Evolutionary conservation across 2,888 invertebrate genomes (phyloP).

Genomic region (Callosobruchus maculatus): DNA sequence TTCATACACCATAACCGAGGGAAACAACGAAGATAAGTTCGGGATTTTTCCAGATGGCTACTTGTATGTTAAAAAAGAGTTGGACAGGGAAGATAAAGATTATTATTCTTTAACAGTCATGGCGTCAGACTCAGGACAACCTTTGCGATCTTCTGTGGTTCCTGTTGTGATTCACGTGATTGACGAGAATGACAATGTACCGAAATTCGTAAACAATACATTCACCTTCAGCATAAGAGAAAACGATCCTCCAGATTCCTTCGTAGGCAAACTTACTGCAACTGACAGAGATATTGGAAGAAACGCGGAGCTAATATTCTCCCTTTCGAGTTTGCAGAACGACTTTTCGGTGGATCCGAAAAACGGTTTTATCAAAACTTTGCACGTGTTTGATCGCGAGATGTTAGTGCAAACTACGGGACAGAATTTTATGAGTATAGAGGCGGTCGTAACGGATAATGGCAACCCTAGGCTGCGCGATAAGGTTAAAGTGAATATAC

Average conservation of each 20-base stretch:
- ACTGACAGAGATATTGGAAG: slow-evolving; percentile 86
- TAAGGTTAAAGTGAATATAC: slow-evolving; percentile 83
- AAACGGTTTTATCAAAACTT: slow-evolving; percentile 86
- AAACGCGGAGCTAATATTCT: slow-evolving; percentile 86
- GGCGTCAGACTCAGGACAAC: slow-evolving; percentile 77
- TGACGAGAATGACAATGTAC: slow-evolving; percentile 95
- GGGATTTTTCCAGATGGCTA: slow-evolving; percentile 94
- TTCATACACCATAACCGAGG: slow-evolving; percentile 78
- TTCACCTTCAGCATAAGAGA: slow-evolving; percentile 88
- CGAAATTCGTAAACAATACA: slow-evolving; percentile 84
- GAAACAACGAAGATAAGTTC: slow-evolving; percentile 82
- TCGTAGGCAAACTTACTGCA: slow-evolving; percentile 88
- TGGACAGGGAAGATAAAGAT: slow-evolving; percentile 88
- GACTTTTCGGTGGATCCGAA: slow-evolving; percentile 86
- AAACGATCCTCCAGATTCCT: slow-evolving; percentile 83
- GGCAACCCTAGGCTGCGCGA: slow-evolving; percentile 72
- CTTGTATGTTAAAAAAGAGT: slow-evolving; percentile 77
- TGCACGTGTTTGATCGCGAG: slow-evolving; percentile 86
- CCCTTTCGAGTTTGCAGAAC: slow-evolving; percentile 67
- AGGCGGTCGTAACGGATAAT: slow-evolving; percentile 84
- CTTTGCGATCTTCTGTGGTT: slow-evolving; percentile 76
- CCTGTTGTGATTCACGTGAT: slow-evolving; percentile 90
- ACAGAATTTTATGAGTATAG: slow-evolving; percentile 75
- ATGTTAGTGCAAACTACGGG: slow-evolving; percentile 73
- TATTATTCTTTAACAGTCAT: slow-evolving; percentile 86